phyloP scores from a whole-genome alignment of 2,113 vertebrate genomes.

The Brienomyrus brachyistius region DNA sequence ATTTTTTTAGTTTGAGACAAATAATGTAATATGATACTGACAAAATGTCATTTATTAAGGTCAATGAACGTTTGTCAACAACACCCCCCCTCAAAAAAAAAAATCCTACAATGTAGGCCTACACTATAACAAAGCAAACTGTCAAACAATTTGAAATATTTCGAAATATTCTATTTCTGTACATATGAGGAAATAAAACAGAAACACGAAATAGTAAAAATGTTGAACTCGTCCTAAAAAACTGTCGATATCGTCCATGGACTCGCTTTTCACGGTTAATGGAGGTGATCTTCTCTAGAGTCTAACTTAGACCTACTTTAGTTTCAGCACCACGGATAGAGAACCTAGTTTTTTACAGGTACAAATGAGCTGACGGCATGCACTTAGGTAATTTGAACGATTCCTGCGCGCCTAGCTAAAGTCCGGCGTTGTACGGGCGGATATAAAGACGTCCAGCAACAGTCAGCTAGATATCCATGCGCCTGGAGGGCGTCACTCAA shows the following conservation, averaged over 20 bases:
- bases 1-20: background rate
- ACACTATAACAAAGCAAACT: background rate
- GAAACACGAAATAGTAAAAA: background rate
- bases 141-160: background rate
- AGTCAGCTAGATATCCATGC: background rate
- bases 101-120: background rate
- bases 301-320: background rate
- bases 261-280: background rate
- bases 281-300: background rate
- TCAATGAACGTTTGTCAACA: background rate
- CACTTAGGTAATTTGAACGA: background rate
- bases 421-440: background rate
- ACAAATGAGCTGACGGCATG: background rate
- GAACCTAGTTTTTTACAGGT: background rate
- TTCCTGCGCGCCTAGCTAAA: background rate
- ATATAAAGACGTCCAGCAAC: background rate
- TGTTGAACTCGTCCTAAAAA: background rate
- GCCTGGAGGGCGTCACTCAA: background rate
- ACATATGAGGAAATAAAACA: background rate
- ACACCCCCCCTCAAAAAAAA: background rate
- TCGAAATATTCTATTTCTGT: background rate
- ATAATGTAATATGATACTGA: background rate
- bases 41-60: background rate
- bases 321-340: constrained; percentile 19
- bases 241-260: background rate